phyloP scores from a whole-genome alignment of 2,888 invertebrate species.

The Thysanoteuthis rhombus region DNA sequence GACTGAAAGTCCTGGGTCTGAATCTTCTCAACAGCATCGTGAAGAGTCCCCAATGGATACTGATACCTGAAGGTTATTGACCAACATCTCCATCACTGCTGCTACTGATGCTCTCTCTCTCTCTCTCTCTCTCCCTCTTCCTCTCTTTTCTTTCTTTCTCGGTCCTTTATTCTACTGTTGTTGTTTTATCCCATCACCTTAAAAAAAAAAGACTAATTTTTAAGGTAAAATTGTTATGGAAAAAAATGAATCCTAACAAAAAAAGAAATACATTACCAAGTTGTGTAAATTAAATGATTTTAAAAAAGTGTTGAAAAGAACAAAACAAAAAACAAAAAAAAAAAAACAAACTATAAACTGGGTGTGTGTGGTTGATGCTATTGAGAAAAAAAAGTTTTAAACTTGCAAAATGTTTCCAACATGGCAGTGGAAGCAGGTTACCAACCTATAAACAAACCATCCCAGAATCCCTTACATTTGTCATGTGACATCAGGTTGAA shows the following conservation, averaged over 20 bases:
- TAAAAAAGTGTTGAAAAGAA: neutral
- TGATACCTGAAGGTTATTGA: conserved; percentile 24
- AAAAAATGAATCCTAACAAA: neutral
- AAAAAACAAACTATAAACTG: too few species aligned
- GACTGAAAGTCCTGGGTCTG: neutral
- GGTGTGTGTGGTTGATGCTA: neutral
- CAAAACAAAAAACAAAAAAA: neutral
- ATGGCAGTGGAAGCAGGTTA: neutral
- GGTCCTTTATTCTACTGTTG: neutral
- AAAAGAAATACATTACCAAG: neutral
- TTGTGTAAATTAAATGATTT: conserved; percentile 12
- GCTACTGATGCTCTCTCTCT: neutral
- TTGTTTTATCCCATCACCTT: neutral
- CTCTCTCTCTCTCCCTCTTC: neutral
- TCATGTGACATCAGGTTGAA: neutral
- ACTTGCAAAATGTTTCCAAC: neutral
- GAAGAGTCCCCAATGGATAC: conserved; percentile 31
- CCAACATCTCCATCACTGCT: neutral
- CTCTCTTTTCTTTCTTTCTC: neutral
- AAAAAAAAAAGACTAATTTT: neutral
- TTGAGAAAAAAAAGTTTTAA: neutral
- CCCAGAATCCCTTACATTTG: conserved; percentile 12
- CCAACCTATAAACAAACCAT: neutral
- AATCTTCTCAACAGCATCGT: neutral
- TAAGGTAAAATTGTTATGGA: conserved; percentile 12